Conservation (phyloP, 2,888 invertebrate genomes). For the Patella depressa region DNA sequence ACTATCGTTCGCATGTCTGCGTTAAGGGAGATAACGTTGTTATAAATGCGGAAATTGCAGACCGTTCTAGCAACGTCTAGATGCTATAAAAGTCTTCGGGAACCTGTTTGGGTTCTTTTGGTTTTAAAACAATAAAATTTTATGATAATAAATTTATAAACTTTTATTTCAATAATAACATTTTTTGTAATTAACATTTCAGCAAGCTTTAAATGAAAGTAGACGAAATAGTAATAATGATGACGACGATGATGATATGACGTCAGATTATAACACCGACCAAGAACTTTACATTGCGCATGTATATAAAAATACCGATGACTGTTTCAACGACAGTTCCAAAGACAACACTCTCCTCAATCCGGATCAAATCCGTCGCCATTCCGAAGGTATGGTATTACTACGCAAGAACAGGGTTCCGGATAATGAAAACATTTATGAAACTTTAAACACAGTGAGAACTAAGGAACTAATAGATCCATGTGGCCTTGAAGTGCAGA, state of each 20-base stretch:
- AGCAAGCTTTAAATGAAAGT: too few relatives aligned
- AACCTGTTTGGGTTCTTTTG: too few relatives aligned
- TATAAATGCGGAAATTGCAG: too few relatives aligned
- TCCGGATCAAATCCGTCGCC: background rate
- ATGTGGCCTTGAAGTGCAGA: background rate
- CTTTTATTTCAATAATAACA: too few relatives aligned
- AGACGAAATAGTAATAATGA: too few relatives aligned
- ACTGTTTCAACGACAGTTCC: background rate
- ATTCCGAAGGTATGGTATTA: background rate
- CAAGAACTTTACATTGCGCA: background rate
- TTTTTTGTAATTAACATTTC: too few relatives aligned
- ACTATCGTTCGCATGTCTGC: too few relatives aligned
- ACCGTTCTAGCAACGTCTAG: too few relatives aligned
- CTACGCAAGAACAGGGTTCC: background rate
- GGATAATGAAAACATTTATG: background rate
- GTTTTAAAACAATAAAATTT: too few relatives aligned
- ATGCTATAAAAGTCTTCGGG: too few relatives aligned
- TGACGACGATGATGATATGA: background rate
- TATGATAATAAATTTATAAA: too few relatives aligned
- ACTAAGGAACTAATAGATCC: background rate
- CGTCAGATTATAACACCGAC: background rate
- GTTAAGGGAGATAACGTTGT: too few relatives aligned
- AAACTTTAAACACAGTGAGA: background rate
- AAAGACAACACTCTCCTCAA: background rate
- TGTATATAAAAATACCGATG: slow-evolving; percentile 3